Evolutionary conservation across 2,888 invertebrate genomes (phyloP), one percentile per base, ranked within the genome.

Genomic region (Choristoneura rosaceana): DNA sequence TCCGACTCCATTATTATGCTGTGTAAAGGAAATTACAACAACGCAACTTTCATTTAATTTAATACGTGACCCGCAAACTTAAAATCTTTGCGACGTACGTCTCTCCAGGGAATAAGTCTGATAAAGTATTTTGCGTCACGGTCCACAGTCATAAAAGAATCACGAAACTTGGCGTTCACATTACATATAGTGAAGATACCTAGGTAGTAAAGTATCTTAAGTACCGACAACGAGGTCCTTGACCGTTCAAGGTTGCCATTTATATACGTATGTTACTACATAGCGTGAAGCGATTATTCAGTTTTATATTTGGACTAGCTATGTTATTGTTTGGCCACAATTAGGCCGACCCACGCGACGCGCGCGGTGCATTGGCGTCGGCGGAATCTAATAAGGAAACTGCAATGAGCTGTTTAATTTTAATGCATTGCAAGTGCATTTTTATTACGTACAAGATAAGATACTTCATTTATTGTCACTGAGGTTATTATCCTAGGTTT

Each of bases 311-410:
- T 83, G 88, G 87, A 75, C 70, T 61, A 81, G 80, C 86, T 85
- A 88, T 87, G 87, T 86, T 82, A 88, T 89, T 88, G 88, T 89
- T 80, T 79, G 67, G 74, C 68, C 74, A 58, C 77, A 78, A 78
- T 80, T 79, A 79, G 77, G 69, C 74, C 43, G 70, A 76, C 69
- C 75, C 74, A 75, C 74, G 74, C 70, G 69, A 43, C 58, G 74
- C 67, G 60, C 58, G 74, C 67, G 60, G 47, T 63, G 66, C 69
- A 71, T 45, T 70, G 63, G 61, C 69, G 63, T 62, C 70, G 66
- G 45, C 7, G 9, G 63, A 43, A 38, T 38, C 15, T 7, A 70
- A 60, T 59, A 61, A 62, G 45, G 58, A 12, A 59, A 68, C 58
- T 71, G 71, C 71, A 71, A 70, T 17, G 12, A 10, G 25, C 7